Conservation (phyloP, 2,888 invertebrate genomes). For the Pyralis farinalis region DNA sequence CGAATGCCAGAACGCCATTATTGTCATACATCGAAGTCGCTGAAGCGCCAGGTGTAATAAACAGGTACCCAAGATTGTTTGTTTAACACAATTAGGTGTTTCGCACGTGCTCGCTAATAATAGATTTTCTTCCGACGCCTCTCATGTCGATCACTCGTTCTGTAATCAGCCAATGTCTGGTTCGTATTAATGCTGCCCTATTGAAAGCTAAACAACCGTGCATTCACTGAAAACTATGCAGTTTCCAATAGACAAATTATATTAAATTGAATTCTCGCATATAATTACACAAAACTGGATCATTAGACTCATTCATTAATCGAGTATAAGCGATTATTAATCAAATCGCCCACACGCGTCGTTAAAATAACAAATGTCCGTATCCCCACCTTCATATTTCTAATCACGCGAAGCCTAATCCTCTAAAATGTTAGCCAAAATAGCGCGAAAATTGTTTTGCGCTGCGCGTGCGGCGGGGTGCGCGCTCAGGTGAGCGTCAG, state of each 20-base stretch:
- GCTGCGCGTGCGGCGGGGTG: conserved; percentile 67
- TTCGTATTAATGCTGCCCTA: conserved; percentile 48
- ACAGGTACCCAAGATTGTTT: conserved; percentile 52
- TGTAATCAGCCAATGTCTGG: conserved; percentile 55
- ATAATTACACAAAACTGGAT: conserved; percentile 39
- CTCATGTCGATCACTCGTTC: conserved; percentile 67
- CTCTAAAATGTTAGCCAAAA: conserved; percentile 78
- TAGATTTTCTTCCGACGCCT: conserved; percentile 50
- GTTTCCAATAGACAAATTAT: conserved; percentile 8
- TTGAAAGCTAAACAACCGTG: conserved; percentile 39
- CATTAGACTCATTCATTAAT: conserved; percentile 50
- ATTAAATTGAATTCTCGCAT: conserved; percentile 24
- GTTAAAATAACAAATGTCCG: conserved; percentile 36
- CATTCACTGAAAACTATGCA: conserved; percentile 28
- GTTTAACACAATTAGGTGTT: conserved; percentile 73
- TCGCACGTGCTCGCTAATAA: conserved; percentile 69
- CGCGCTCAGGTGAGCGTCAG: conserved; percentile 67
- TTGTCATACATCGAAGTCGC: conserved; percentile 18
- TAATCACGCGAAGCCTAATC: conserved; percentile 75
- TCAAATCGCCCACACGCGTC: conserved; percentile 62
- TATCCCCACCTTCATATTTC: conserved; percentile 55
- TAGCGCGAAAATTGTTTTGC: conserved; percentile 78
- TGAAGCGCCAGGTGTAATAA: conserved; percentile 49
- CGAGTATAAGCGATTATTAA: conserved; percentile 51
- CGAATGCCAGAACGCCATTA: no score